These are phyloP conservation scores for Calameuta filiformis DNA, from an alignment of 2,888 invertebrate genomes.

Conservation along the genomic window DNA sequence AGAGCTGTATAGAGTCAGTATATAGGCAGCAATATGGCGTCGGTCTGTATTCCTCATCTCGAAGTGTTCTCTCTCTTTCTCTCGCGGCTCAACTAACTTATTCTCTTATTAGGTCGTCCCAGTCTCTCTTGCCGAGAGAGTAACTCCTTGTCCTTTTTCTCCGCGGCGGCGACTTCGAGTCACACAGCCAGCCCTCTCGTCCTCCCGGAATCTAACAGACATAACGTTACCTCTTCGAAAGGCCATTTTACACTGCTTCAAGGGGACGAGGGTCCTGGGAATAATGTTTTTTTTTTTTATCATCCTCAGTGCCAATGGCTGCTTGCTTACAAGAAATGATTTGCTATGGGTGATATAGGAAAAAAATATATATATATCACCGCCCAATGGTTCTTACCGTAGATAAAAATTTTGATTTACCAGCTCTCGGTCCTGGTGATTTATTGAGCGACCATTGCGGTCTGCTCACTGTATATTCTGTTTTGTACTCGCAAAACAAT, in stretches of 20 bases:
- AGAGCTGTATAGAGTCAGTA: slow-evolving; percentile 5
- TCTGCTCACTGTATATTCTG: background rate
- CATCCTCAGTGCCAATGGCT: background rate
- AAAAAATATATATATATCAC: background rate
- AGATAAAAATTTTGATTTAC: background rate
- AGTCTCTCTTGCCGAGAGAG: slow-evolving; percentile 6
- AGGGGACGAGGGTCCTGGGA: background rate
- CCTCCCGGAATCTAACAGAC: slow-evolving; percentile 26
- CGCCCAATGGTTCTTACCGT: background rate
- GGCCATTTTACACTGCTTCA: slow-evolving; percentile 15
- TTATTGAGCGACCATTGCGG: background rate
- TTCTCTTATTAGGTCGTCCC: slow-evolving; percentile 20
- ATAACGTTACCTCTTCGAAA: slow-evolving; percentile 30
- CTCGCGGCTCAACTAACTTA: background rate
- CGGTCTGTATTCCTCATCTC: slow-evolving; percentile 6
- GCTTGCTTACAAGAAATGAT: background rate
- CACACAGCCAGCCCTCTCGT: slow-evolving; percentile 15
- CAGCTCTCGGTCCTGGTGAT: background rate
- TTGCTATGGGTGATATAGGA: background rate
- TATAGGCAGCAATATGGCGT: background rate
- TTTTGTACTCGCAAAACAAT: background rate
- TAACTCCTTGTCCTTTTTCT: slow-evolving; percentile 8
- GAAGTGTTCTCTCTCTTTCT: slow-evolving; percentile 6
- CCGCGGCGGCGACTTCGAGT: slow-evolving; percentile 18
- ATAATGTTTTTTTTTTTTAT: background rate